A percentile compares a stretch with the other conserved stretches of the same genome.
phyloP scores from a whole-genome alignment of 92 coral and sea anemone species.

The Epizoanthus ramosus region DNA sequence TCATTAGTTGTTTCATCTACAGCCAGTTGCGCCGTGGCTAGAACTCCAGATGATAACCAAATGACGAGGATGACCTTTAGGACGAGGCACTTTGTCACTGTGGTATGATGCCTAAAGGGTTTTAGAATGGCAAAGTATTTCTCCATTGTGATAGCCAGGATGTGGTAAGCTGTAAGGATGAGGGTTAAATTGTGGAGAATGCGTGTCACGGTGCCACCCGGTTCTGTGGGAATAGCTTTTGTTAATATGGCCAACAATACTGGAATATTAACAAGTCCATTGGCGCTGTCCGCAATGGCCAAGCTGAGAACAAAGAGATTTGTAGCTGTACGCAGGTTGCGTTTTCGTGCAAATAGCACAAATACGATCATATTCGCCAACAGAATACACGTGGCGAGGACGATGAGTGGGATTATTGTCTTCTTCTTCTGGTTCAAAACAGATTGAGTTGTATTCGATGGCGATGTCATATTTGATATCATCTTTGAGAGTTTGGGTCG shows the following conservation, averaged over 20 bases:
- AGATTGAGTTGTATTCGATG: too few species aligned
- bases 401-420: too few species aligned
- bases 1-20: too few species aligned
- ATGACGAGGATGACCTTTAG: neutral
- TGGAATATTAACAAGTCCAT: conserved; percentile 27
- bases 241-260: neutral
- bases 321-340: conserved; percentile 21
- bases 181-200: conserved; percentile 9
- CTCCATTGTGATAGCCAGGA: conserved; percentile 19
- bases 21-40: neutral
- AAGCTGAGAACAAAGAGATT: conserved; percentile 38
- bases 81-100: conserved; percentile 26
- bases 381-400: neutral
- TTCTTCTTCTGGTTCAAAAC: too few species aligned
- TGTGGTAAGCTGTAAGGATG: conserved; percentile 33
- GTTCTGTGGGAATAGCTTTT: neutral
- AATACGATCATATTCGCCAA: neutral
- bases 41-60: conserved; percentile 9
- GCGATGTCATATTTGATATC: too few species aligned
- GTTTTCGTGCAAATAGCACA: conserved; percentile 26
- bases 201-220: neutral
- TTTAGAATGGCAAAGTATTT: conserved; percentile 34
- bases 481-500: too few species aligned
- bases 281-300: conserved; percentile 18
- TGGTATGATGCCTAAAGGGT: neutral